Evolutionary conservation across 2,888 invertebrate genomes (phyloP).

Genomic region (Hanleya hanleyi): DNA sequence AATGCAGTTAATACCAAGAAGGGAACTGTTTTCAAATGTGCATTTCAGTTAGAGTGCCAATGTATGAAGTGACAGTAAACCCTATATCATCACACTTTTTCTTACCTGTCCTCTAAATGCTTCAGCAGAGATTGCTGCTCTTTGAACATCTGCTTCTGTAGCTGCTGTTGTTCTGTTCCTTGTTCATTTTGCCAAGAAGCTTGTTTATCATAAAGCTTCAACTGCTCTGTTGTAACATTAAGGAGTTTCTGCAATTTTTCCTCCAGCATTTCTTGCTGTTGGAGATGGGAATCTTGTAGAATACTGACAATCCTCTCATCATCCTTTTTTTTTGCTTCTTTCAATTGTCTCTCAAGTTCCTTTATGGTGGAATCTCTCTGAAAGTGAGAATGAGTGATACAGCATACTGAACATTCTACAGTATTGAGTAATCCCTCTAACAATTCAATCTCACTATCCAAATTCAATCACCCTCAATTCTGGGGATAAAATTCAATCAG

Average conservation of each 20-base stretch:
- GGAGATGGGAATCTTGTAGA: background rate
- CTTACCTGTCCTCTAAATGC: slow-evolving; percentile 2
- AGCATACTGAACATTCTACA: no score
- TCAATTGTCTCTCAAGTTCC: slow-evolving; percentile 38
- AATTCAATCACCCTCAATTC: no score
- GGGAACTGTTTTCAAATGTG: no score
- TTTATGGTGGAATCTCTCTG: background rate
- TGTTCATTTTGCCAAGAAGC: slow-evolving; percentile 18
- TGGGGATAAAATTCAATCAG: no score
- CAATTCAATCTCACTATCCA: no score
- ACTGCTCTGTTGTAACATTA: background rate
- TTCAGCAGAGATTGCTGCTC: slow-evolving; percentile 9
- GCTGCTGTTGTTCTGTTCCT: slow-evolving; percentile 5
- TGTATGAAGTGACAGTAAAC: no score
- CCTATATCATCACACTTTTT: background rate
- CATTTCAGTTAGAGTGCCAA: no score
- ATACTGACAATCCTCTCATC: slow-evolving; percentile 41
- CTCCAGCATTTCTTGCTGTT: background rate
- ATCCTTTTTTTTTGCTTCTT: slow-evolving; percentile 46
- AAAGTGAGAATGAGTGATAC: no score
- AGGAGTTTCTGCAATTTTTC: slow-evolving; percentile 1
- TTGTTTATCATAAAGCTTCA: slow-evolving; percentile 1
- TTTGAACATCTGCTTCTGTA: background rate
- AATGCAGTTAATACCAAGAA: no score
- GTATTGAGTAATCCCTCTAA: no score